These are phyloP conservation scores for Anguilla japonica DNA, from an alignment of 2,113 vertebrate genomes.

Conservation along the genomic window DNA sequence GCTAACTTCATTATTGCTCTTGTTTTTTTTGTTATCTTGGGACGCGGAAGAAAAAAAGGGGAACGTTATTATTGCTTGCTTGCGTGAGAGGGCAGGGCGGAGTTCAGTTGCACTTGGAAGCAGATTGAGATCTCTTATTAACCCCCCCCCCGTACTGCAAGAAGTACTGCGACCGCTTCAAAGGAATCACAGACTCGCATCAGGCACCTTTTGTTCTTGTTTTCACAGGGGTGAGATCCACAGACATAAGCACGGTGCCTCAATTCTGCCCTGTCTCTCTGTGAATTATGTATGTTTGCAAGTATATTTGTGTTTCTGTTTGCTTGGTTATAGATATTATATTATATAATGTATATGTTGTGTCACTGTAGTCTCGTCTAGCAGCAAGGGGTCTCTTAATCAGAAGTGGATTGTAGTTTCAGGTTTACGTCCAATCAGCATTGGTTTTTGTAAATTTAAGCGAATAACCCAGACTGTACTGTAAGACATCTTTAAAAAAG, in stretches of 20 bases:
- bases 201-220: constrained; percentile 33
- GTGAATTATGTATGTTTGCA: background rate
- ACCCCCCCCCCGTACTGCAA: constrained; percentile 32
- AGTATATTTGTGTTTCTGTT: too few relatives aligned
- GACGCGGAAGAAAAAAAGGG: constrained; percentile 34
- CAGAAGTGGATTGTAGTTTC: background rate
- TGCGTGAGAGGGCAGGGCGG: constrained; percentile 22
- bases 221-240: constrained; percentile 37
- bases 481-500: background rate
- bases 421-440: background rate
- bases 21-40: constrained; percentile 31
- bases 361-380: background rate
- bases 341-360: too few relatives aligned
- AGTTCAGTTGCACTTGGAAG: constrained; percentile 39
- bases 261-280: background rate
- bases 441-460: background rate
- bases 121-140: constrained; percentile 41
- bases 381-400: background rate
- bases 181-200: constrained; percentile 44
- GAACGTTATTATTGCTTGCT: constrained; percentile 38
- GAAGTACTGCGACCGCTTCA: constrained; percentile 43
- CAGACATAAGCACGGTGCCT: constrained; percentile 34
- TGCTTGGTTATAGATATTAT: too few relatives aligned
- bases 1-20: constrained; percentile 32
- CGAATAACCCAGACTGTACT: background rate